These are phyloP conservation scores for Baronia brevicornis DNA, from an alignment of 2,888 invertebrate species.

Conservation along the genomic window DNA sequence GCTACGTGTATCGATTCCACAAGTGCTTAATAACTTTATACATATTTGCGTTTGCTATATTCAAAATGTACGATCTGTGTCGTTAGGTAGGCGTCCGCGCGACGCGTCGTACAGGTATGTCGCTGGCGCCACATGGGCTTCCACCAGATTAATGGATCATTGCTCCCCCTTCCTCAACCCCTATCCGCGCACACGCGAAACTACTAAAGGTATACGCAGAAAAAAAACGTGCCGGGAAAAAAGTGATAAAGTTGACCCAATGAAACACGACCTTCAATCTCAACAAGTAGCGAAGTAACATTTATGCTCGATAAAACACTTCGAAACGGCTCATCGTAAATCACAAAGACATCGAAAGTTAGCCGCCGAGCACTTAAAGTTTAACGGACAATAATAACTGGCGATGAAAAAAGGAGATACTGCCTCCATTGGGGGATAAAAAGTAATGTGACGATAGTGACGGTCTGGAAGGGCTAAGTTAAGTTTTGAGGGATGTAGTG, in stretches of 20 bases:
- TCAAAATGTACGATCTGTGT: constrained; percentile 50
- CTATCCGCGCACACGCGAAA: constrained; percentile 53
- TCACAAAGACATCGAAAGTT: constrained; percentile 71
- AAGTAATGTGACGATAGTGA: constrained; percentile 66
- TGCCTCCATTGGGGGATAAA: constrained; percentile 57
- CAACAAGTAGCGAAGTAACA: constrained; percentile 69
- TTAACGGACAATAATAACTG: constrained; percentile 74
- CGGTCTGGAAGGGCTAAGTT: constrained; percentile 66
- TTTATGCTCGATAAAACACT: constrained; percentile 75
- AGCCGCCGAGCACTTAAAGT: constrained; percentile 72
- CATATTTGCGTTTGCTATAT: constrained; percentile 44
- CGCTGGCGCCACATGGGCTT: constrained; percentile 86
- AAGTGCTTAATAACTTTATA: constrained; percentile 26
- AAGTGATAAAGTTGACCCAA: constrained; percentile 34
- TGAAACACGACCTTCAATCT: constrained; percentile 62
- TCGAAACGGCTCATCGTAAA: constrained; percentile 68
- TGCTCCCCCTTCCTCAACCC: constrained; percentile 76
- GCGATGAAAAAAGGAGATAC: constrained; percentile 60
- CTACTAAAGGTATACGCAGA: constrained; percentile 35
- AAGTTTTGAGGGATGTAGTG: constrained; percentile 72
- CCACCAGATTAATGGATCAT: constrained; percentile 89
- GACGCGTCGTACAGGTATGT: constrained; percentile 70
- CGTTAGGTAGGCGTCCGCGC: constrained; percentile 72
- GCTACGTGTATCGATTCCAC: constrained; percentile 16
- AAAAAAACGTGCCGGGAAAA: constrained; percentile 45